phyloP scores from a whole-genome alignment of 2,888 invertebrate species.

The Nomada lathburiana region DNA sequence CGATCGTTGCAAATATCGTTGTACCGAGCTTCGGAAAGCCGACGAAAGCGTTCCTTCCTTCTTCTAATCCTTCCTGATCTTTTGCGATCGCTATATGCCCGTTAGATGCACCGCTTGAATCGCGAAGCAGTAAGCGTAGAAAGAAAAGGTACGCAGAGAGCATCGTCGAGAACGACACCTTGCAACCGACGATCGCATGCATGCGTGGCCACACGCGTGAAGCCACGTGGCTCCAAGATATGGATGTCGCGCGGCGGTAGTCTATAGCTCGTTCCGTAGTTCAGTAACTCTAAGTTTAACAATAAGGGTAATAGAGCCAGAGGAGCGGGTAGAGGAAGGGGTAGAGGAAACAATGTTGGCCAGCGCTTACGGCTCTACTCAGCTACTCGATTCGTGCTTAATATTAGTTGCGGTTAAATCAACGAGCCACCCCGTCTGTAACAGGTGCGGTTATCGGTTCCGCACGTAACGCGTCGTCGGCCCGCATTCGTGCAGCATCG shows the following conservation, averaged over 20 bases:
- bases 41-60: too few relatives aligned
- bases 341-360: slow-evolving; percentile 64
- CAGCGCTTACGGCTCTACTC: slow-evolving; percentile 53
- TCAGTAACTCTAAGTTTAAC: slow-evolving; percentile 83
- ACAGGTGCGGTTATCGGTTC: too few relatives aligned
- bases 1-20: too few relatives aligned
- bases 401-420: slow-evolving; percentile 67
- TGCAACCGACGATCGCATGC: slow-evolving; percentile 67
- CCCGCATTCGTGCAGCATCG: too few relatives aligned
- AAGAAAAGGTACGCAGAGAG: slow-evolving; percentile 9
- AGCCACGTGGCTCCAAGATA: slow-evolving; percentile 82
- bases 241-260: slow-evolving; percentile 75
- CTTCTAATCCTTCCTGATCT: too few relatives aligned
- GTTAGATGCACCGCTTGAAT: too few relatives aligned
- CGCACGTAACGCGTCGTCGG: too few relatives aligned
- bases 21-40: too few relatives aligned
- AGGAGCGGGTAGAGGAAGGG: slow-evolving; percentile 50
- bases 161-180: slow-evolving; percentile 54
- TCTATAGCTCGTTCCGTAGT: slow-evolving; percentile 83
- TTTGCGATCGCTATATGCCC: too few relatives aligned
- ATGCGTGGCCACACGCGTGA: slow-evolving; percentile 79
- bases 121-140: not conserved
- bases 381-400: slow-evolving; percentile 14
- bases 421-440: slow-evolving; percentile 58
- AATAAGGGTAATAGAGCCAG: slow-evolving; percentile 81